These are phyloP conservation scores for Epistrophe eligans DNA, from an alignment of 2,888 invertebrate genomes.

Conservation along the genomic window DNA sequence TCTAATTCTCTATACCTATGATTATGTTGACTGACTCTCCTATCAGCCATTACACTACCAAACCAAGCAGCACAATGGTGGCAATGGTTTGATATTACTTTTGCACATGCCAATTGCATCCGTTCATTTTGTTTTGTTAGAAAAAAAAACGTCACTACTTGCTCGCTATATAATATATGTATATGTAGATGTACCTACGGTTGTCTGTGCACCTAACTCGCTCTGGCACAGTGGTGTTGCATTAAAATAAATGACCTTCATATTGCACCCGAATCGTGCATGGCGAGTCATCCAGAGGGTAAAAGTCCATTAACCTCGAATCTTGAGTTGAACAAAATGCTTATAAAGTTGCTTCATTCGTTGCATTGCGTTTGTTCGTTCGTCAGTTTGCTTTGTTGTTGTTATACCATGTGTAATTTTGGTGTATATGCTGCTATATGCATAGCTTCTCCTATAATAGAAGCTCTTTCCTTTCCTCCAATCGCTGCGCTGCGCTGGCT, in stretches of 20 bases:
- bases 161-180: conserved; percentile 11
- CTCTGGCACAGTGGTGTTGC: conserved; percentile 70
- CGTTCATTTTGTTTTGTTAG: conserved; percentile 41
- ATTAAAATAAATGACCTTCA: conserved; percentile 76
- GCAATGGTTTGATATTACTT: conserved; percentile 32
- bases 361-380: conserved; percentile 57
- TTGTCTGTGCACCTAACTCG: conserved; percentile 16
- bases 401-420: not conserved
- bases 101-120: conserved; percentile 70
- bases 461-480: conserved; percentile 41
- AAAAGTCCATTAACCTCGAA: conserved; percentile 76
- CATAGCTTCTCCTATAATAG: conserved; percentile 15
- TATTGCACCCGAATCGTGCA: conserved; percentile 76
- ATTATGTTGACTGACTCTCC: conserved; percentile 6
- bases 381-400: conserved; percentile 51
- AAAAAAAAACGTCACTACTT: conserved; percentile 26
- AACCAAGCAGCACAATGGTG: conserved; percentile 24
- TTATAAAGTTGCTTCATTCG: conserved; percentile 62
- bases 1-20: conserved; percentile 14
- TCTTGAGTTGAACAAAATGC: conserved; percentile 74
- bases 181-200: not conserved
- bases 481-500: conserved; percentile 10
- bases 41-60: not conserved
- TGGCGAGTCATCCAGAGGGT: conserved; percentile 76
- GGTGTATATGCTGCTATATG: not conserved